Evolutionary conservation across 2,888 invertebrate species (phyloP), one percentile per base, ranked within the genome.

Genomic region (Papilio gigon): DNA sequence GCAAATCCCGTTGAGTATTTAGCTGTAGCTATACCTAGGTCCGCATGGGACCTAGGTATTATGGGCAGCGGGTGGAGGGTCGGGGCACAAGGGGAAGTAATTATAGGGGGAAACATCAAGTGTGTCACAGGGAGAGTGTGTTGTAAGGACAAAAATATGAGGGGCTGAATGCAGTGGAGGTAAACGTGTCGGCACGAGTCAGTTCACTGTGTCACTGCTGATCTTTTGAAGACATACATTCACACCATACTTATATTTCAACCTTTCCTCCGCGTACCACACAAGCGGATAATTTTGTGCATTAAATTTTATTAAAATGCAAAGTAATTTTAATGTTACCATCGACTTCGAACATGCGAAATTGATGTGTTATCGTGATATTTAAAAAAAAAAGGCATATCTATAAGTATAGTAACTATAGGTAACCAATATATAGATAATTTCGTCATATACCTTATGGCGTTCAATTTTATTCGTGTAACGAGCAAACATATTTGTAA

Each of bases 151-250:
- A 90, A 90, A 92, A 90, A 89, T 88, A 84, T 82, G 82, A 85
- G 88, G 68, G 88, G 88, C 80, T 82, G 81, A 81, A 80, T 80
- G 83, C 85, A 85, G 82, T 84, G 81, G 86, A 85, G 88, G 87
- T 89, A 88, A 90, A 87, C 90, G 89, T 90, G 91, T 83, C 90
- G 87, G 74, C 76, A 84, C 80, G 86, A 86, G 80, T 86, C 89
- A 86, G 91, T 90, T 91, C 91, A 92, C 90, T 91, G 88, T 92
- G 91, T 91, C 91, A 92, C 83, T 85, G 85, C 81, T 89, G 87
- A 88, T 90, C 85, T 89, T 88, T 87, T 83, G 78, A 84, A 83
- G 82, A 85, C 77, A 75, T 78, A 75, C 74, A 75, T 75, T 72
- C 74, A 74, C 76, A 72, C 71, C 59, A 58, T 67, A 53, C 9